phyloP scores from a whole-genome alignment of 2,888 invertebrate genomes.

The Oscheius sp. region DNA sequence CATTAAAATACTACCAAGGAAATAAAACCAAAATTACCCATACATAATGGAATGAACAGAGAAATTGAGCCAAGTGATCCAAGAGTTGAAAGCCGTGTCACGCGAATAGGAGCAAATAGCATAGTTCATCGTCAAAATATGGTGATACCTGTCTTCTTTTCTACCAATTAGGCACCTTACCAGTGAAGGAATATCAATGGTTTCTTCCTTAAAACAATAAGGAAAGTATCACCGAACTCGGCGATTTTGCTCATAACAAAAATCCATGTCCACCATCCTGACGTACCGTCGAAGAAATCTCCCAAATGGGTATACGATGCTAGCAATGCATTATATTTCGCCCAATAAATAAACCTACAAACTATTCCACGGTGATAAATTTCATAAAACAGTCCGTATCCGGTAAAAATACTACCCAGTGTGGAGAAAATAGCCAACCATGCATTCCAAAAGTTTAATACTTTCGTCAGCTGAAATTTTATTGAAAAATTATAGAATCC shows the following conservation, averaged over 20 bases:
- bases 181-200: constrained; percentile 62
- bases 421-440: constrained; percentile 65
- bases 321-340: not conserved
- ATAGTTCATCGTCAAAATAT: constrained; percentile 68
- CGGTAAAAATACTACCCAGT: constrained; percentile 56
- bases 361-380: constrained; percentile 45
- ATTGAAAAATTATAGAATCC: not conserved
- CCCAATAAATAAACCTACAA: constrained; percentile 16
- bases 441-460: constrained; percentile 64
- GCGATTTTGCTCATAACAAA: constrained; percentile 57
- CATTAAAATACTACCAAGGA: not conserved
- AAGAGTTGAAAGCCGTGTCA: constrained; percentile 64
- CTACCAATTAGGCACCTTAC: constrained; percentile 20
- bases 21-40: constrained; percentile 35
- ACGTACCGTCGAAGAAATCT: constrained; percentile 50
- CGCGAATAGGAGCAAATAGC: constrained; percentile 57
- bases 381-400: constrained; percentile 46
- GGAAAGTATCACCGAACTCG: constrained; percentile 59
- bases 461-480: constrained; percentile 51
- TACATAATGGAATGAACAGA: constrained; percentile 61
- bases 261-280: constrained; percentile 60
- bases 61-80: constrained; percentile 69
- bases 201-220: constrained; percentile 57
- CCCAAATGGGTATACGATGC: constrained; percentile 50
- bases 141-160: constrained; percentile 54